Base-by-base conservation (phyloP, 37 sponge, comb jelly and placozoan genomes). In the Beroe forskalii region DNA sequence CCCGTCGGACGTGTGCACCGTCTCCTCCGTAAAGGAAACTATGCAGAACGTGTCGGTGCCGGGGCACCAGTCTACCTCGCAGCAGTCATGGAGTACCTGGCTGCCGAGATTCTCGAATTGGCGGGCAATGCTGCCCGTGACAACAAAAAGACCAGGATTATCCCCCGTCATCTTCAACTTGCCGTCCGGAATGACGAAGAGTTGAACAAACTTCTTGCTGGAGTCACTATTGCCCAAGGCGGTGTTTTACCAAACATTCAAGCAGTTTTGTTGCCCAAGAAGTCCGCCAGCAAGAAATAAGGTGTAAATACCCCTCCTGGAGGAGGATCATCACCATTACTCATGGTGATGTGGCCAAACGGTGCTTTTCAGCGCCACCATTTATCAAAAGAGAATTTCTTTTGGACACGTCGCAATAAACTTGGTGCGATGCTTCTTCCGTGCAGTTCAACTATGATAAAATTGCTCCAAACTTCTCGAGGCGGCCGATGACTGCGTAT, bases 211-310 rank as follows among this genome's bases (percentile, higher is more conserved):
- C 99, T 98, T 6, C 94, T 98, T 24, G 63, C 94, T 42, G 96
- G 96, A 27, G 96, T 98, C 40, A 98, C 99, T 89, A 98, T 98
- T 83, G 96, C 99, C 24, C 96, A 95, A 67, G 99, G 99, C 89
- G 99, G 99, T 91, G 99, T 98, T 1, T 94, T 98, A 42, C 99
- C 99, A 61, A 98, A 98, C 99, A 98, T 98, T 91, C 99, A 98
- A 37, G 94, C 99, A 20, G 95, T 98, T 22, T 96, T 98, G 39
- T 93, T 98, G 86, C 99, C 99, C 61, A 98, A 98, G 95, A 98
- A 95, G 91, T 92, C 93, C 67, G 39, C 17, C 38, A 69, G 38
- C 38, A 20, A 3, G 4, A 63, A 63, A 63, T 30, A n/a, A n/a
- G n/a, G n/a, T n/a, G n/a, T n/a, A n/a, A n/a, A n/a, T n/a, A n/a